Percentiles rank a stretch among this genome's conserved stretches.
Conservation (phyloP, 1,140 invertebrate genomes). For the Odontomachus brunneus region DNA sequence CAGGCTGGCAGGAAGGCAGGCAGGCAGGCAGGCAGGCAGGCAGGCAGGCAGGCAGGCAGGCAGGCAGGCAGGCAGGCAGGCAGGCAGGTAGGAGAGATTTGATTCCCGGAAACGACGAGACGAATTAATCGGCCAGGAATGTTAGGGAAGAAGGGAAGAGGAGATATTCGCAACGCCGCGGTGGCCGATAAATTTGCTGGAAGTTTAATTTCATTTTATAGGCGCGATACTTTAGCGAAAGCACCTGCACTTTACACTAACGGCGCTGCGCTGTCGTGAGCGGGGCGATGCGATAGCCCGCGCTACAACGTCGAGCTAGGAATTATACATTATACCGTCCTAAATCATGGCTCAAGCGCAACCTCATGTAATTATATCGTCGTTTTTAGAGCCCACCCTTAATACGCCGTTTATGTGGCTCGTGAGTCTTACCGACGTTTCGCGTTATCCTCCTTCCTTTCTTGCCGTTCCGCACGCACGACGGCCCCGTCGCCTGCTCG, state of each 20-base stretch:
- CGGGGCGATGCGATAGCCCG: constrained; percentile 23
- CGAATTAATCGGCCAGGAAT: constrained; percentile 49
- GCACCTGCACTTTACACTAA: constrained; percentile 75
- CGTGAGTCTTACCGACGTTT: constrained; percentile 62
- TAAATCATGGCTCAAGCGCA: constrained; percentile 70
- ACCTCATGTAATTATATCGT: constrained; percentile 75
- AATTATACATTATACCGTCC: constrained; percentile 74
- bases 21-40: no score
- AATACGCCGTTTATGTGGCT: constrained; percentile 57
- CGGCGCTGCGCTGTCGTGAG: constrained; percentile 63
- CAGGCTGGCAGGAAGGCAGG: no score
- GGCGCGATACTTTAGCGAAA: constrained; percentile 80
- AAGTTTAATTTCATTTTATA: constrained; percentile 83
- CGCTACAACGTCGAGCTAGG: constrained; percentile 47
- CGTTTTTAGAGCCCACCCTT: constrained; percentile 71
- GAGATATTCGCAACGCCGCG: constrained; percentile 51
- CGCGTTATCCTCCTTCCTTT: constrained; percentile 25
- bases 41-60: no score
- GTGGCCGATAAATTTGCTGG: constrained; percentile 77
- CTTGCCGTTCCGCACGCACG: not conserved
- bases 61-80: not conserved
- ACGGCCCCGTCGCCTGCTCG: not conserved
- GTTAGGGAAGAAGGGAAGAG: not conserved
- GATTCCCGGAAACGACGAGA: constrained; percentile 52
- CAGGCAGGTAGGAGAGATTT: constrained; percentile 23